These are phyloP conservation scores for Adrianichthys oophorus DNA, from an alignment of 2,797 vertebrate species.

Conservation along the genomic window DNA sequence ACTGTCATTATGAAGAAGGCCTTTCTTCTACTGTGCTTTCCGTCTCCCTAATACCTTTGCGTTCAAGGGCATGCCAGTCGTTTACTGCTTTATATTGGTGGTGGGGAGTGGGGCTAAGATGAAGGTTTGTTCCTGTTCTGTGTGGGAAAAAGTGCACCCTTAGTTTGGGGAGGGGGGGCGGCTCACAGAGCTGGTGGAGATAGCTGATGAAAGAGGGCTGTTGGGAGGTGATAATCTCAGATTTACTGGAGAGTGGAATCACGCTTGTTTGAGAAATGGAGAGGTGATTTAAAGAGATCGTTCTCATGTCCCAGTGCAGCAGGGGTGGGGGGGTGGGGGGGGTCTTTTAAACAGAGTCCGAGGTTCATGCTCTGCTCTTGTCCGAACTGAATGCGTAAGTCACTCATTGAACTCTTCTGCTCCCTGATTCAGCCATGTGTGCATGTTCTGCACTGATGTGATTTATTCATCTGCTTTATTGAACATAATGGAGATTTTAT, in stretches of 20 bases:
- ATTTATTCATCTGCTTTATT: slow-evolving; percentile 34
- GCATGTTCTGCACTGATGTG: slow-evolving; percentile 9
- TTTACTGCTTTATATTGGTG: slow-evolving; percentile 41
- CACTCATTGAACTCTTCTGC: slow-evolving; percentile 6
- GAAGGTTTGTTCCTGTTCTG: slow-evolving; percentile 38
- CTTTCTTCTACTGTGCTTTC: slow-evolving; percentile 62
- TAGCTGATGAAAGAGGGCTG: slow-evolving; percentile 29
- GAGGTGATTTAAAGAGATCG: slow-evolving; percentile 47
- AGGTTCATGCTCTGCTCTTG: slow-evolving; percentile 13
- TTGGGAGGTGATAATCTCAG: slow-evolving; percentile 51
- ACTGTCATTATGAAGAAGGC: slow-evolving; percentile 64
- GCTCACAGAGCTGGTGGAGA: slow-evolving; percentile 14
- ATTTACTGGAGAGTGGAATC: slow-evolving; percentile 53
- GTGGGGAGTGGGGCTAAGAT: slow-evolving; percentile 34
- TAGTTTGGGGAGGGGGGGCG: neutral
- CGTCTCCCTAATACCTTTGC: slow-evolving; percentile 47
- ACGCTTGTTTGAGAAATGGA: slow-evolving; percentile 50
- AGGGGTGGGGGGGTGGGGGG: too few relatives aligned
- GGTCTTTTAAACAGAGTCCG: slow-evolving; percentile 32
- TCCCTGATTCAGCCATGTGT: slow-evolving; percentile 2
- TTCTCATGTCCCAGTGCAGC: slow-evolving; percentile 9
- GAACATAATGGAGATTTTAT: slow-evolving; percentile 35
- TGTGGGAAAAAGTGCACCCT: slow-evolving; percentile 29
- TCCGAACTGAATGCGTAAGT: slow-evolving; percentile 3
- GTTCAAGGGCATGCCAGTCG: slow-evolving; percentile 62